These are phyloP conservation scores for Mus caroli DNA, from an alignment of 2,797 vertebrate species.

Conservation along the genomic window DNA sequence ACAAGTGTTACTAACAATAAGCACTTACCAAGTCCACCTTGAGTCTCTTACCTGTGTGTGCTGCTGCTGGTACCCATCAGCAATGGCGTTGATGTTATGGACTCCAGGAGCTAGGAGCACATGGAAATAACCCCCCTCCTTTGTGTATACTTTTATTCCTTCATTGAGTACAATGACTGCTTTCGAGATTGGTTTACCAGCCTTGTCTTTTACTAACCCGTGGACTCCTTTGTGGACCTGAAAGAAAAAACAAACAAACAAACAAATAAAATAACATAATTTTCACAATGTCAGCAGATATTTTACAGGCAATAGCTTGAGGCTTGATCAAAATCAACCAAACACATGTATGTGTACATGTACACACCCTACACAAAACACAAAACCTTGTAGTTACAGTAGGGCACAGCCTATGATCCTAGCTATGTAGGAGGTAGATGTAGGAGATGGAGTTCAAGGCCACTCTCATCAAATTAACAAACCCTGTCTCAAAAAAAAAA, in stretches of 20 bases:
- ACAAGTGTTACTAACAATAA: slow-evolving; percentile 28
- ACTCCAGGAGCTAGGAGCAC: slow-evolving; percentile 95
- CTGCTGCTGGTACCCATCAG: slow-evolving; percentile 96
- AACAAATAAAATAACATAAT: background rate
- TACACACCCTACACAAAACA: background rate
- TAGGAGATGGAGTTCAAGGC: background rate
- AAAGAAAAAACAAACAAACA: slow-evolving; percentile 45
- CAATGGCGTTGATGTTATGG: slow-evolving; percentile 94
- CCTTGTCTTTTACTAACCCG: slow-evolving; percentile 95
- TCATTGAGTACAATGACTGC: slow-evolving; percentile 95
- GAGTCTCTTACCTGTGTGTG: slow-evolving; percentile 91
- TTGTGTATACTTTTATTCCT: slow-evolving; percentile 91
- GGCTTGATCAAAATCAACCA: slow-evolving; percentile 18
- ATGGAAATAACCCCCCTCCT: slow-evolving; percentile 96
- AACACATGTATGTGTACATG: background rate
- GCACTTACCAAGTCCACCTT: background rate
- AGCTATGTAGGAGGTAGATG: background rate
- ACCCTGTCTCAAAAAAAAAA: background rate
- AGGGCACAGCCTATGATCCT: background rate
- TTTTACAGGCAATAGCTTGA: slow-evolving; percentile 16
- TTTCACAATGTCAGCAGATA: slow-evolving; percentile 25
- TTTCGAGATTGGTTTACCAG: slow-evolving; percentile 94
- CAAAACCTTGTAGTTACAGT: background rate
- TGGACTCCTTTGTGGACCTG: slow-evolving; percentile 98
- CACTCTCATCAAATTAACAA: background rate